Evolutionary conservation across 2,888 invertebrate genomes (phyloP).

Genomic region (Cerastoderma edule): DNA sequence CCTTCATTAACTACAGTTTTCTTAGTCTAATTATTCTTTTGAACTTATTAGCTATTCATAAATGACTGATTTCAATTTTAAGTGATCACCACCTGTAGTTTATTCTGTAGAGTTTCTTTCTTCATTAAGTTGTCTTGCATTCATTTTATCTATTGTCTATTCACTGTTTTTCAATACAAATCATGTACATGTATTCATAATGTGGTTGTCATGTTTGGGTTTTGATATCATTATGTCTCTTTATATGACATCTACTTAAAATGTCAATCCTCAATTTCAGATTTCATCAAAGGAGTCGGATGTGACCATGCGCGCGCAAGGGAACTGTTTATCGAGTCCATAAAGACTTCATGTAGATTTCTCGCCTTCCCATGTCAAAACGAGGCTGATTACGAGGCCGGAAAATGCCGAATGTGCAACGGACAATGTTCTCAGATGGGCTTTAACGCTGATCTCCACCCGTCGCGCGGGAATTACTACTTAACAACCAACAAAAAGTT

Average conservation of each 20-base stretch:
- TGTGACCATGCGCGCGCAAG: slow-evolving; percentile 69
- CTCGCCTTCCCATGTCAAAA: slow-evolving; percentile 60
- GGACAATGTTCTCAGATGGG: slow-evolving; percentile 63
- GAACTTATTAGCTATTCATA: too few relatives aligned
- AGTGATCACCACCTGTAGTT: too few relatives aligned
- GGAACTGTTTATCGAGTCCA: slow-evolving; percentile 66
- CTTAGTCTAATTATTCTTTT: too few relatives aligned
- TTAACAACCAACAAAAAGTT: slow-evolving; percentile 51
- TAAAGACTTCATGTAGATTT: slow-evolving; percentile 60
- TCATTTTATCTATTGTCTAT: too few relatives aligned
- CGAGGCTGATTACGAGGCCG: slow-evolving; percentile 37
- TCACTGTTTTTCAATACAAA: too few relatives aligned
- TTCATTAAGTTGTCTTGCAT: too few relatives aligned
- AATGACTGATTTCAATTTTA: too few relatives aligned
- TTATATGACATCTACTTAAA: neutral
- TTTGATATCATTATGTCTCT: neutral
- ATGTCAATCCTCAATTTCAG: slow-evolving; percentile 7
- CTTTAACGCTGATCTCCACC: slow-evolving; percentile 52
- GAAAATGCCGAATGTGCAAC: slow-evolving; percentile 57
- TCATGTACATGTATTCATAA: too few relatives aligned
- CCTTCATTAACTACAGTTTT: too few relatives aligned
- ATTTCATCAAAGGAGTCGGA: slow-evolving; percentile 35
- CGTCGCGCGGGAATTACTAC: slow-evolving; percentile 62
- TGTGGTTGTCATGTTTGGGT: neutral
- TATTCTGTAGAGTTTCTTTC: too few relatives aligned